Evolutionary conservation across 2,113 vertebrate species (phyloP).

Genomic region (Uria lomvia): DNA sequence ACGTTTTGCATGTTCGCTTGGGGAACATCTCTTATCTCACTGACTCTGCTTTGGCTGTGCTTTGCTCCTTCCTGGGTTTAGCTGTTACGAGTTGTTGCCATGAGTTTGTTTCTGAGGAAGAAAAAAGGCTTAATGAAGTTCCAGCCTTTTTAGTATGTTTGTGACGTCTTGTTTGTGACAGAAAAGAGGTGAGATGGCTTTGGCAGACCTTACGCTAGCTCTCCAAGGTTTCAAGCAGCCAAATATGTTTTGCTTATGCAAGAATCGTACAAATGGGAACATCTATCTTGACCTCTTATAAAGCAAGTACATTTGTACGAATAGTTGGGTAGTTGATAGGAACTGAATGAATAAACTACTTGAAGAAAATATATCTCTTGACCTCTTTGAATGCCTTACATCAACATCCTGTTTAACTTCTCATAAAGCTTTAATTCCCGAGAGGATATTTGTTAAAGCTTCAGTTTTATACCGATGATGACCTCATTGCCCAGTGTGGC

Average conservation of each 20-base stretch:
- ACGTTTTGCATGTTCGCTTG: neutral
- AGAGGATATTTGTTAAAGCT: neutral
- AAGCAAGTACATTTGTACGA: neutral
- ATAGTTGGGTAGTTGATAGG: neutral
- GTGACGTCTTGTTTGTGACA: neutral
- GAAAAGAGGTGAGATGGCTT: neutral
- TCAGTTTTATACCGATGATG: neutral
- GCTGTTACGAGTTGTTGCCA: neutral
- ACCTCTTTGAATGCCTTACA: neutral
- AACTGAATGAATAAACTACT: neutral
- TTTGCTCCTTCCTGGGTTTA: neutral
- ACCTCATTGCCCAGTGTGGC: neutral
- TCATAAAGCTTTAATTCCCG: neutral
- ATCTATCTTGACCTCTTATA: neutral
- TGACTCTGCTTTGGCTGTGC: neutral
- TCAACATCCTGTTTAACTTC: neutral
- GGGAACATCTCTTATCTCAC: neutral
- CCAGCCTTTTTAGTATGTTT: neutral
- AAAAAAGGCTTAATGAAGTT: neutral
- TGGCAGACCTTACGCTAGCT: neutral
- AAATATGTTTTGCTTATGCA: neutral
- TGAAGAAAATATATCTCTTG: neutral
- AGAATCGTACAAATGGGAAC: neutral
- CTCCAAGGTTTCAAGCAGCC: neutral
- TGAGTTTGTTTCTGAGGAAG: neutral